Conservation (phyloP, 2,113 vertebrate genomes). For the Speoplatyrhinus poulsoni region DNA sequence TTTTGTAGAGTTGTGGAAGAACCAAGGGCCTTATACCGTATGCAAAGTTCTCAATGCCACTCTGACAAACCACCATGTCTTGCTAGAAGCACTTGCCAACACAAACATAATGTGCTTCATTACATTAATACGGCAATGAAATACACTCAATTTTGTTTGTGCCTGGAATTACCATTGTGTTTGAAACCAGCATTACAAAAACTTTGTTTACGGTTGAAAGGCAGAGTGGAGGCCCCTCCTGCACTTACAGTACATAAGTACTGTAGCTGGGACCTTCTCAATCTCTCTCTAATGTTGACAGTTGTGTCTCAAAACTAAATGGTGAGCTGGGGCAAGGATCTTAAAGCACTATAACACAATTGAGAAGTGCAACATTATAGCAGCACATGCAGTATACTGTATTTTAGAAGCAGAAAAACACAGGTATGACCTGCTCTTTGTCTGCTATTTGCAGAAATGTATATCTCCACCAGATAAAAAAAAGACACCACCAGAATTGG, state of each 20-base stretch:
- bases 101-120: neutral
- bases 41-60: neutral
- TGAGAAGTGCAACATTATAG: too few relatives aligned
- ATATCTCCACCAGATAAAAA: neutral
- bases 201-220: too few relatives aligned
- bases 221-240: too few relatives aligned
- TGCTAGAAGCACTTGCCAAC: constrained; percentile 8
- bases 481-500: neutral
- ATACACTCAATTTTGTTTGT: constrained; percentile 40
- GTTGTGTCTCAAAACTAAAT: too few relatives aligned
- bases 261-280: too few relatives aligned
- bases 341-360: too few relatives aligned
- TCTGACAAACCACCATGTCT: too few relatives aligned
- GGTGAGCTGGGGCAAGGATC: too few relatives aligned
- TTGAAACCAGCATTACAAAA: neutral
- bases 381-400: too few relatives aligned
- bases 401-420: too few relatives aligned
- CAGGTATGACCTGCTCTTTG: neutral
- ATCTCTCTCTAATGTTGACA: too few relatives aligned
- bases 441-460: neutral
- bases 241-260: too few relatives aligned
- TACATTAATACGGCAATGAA: constrained; percentile 12
- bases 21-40: constrained; percentile 12
- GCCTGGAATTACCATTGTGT: constrained; percentile 17
- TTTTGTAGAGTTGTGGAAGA: constrained; percentile 1